Conservation (phyloP, 2,113 vertebrate genomes). For the Apistogramma diplotaenia region DNA sequence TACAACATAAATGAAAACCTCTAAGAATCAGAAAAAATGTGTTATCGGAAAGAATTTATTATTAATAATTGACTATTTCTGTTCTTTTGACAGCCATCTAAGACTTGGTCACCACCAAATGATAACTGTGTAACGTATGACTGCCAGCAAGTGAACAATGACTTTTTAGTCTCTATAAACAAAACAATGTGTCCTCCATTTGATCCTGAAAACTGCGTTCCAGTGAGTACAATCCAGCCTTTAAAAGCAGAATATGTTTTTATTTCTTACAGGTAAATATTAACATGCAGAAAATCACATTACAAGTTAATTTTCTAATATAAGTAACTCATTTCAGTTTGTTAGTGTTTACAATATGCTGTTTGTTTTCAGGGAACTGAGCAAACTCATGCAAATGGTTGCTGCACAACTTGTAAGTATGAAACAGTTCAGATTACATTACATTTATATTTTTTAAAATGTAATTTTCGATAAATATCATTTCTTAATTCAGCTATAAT, state of each 20-base stretch:
- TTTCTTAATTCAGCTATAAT: background rate
- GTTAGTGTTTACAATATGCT: background rate
- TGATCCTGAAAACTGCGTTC: slow-evolving; percentile 65
- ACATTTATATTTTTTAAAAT: background rate
- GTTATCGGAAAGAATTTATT: background rate
- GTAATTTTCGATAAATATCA: background rate
- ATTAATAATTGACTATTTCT: background rate
- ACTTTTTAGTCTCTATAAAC: slow-evolving; percentile 3
- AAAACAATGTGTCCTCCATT: slow-evolving; percentile 62
- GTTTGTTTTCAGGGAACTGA: slow-evolving; percentile 71
- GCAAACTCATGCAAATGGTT: slow-evolving; percentile 60
- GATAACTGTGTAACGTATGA: slow-evolving; percentile 77
- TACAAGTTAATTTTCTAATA: background rate
- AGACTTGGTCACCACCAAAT: slow-evolving; percentile 66
- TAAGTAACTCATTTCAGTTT: background rate
- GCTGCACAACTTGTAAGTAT: slow-evolving; percentile 77
- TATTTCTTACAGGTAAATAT: background rate
- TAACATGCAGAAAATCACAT: background rate
- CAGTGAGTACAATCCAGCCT: slow-evolving; percentile 73
- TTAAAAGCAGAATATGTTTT: background rate
- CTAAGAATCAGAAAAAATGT: background rate
- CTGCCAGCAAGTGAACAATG: slow-evolving; percentile 69
- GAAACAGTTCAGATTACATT: background rate
- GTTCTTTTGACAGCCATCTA: slow-evolving; percentile 68
- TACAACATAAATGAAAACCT: background rate